Percentiles rank a stretch among this genome's conserved stretches.
phyloP scores from a whole-genome alignment of 2,888 invertebrate genomes.

The Pachliopta kotzebuea region DNA sequence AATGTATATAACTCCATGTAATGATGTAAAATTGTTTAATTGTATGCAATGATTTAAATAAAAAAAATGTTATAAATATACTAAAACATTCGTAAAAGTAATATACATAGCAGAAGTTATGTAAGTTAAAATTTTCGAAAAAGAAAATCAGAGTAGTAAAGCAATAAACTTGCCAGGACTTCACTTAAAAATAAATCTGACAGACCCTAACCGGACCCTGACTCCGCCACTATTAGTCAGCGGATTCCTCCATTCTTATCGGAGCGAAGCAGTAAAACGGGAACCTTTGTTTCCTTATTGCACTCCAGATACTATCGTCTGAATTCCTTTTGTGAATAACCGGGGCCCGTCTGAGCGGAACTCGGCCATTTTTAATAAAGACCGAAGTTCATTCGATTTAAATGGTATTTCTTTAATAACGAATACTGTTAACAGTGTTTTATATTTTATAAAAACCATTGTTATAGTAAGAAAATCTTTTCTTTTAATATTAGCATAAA shows the following conservation, averaged over 20 bases:
- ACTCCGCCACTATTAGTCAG: slow-evolving; percentile 36
- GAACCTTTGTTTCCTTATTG: slow-evolving; percentile 49
- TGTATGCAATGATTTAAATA: too few relatives aligned
- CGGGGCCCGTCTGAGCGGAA: slow-evolving; percentile 4
- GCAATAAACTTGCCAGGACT: not conserved
- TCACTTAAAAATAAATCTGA: slow-evolving; percentile 38
- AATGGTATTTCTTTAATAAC: slow-evolving; percentile 7
- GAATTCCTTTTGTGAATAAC: slow-evolving; percentile 23
- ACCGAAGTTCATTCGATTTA: slow-evolving; percentile 19
- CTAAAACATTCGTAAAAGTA: too few relatives aligned
- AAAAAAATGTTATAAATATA: too few relatives aligned
- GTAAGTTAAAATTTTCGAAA: not conserved
- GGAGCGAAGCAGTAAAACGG: slow-evolving; percentile 43
- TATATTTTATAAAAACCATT: not conserved
- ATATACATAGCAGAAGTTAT: too few relatives aligned
- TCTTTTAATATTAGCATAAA: not conserved
- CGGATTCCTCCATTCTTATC: slow-evolving; percentile 41
- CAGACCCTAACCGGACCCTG: slow-evolving; percentile 32
- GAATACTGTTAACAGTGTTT: not conserved
- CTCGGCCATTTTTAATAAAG: slow-evolving; percentile 19
- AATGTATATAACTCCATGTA: too few relatives aligned
- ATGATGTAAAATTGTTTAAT: too few relatives aligned
- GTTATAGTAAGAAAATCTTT: not conserved
- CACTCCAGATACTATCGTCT: slow-evolving; percentile 25
- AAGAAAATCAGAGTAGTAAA: not conserved